Base-by-base conservation (phyloP, 2,797 vertebrate genomes). In the Spinus olivaceus region DNA sequence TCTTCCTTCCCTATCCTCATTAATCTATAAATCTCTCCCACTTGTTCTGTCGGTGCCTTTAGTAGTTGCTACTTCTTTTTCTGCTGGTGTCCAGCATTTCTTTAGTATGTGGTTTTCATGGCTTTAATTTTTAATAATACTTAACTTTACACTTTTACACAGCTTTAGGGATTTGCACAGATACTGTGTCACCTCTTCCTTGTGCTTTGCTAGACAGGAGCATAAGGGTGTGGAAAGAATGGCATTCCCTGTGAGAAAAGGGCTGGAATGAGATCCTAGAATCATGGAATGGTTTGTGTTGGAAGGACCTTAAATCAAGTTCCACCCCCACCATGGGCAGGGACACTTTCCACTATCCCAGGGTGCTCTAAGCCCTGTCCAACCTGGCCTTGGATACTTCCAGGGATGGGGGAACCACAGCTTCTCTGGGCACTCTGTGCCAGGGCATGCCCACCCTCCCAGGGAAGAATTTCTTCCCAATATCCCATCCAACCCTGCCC, bases 381-480 rank as follows among this genome's bases (percentile, higher is more conserved):
- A 33, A 0, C n/a, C 64, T 46, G 46, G 13, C 14, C 3, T 35
- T 39, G 65, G 10, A 2, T 33, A 41, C 33, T 47, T 0, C 18
- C 33, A 83, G 44, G 51, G 22, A 59, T 65, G 1, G 24, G 14
- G 6, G 37, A 71, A 30, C 44, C 72, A 17, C 44, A 57, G 79
- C 24, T 76, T 1, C 37, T 44, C 42, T 70, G 57, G 6, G 3
- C 28, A 64, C 0, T 27, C 28, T 77, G n/a, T 22, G 44, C 24
- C 64, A 57, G n/a, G 37, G 18, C 20, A 14, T 50, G 0, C 0
- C 11, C 24, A 16, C 4, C 21, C 8, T 71, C 59, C 1, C 33
- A 59, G 12, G 4, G 3, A 59, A 3, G 0, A 35, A 35, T 71
- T 71, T 2, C 51, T 51, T 35, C 20, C 28, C 24, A 65, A 0